phyloP scores from a whole-genome alignment of 2,888 invertebrate genomes.

The Loripinus fragilis region DNA sequence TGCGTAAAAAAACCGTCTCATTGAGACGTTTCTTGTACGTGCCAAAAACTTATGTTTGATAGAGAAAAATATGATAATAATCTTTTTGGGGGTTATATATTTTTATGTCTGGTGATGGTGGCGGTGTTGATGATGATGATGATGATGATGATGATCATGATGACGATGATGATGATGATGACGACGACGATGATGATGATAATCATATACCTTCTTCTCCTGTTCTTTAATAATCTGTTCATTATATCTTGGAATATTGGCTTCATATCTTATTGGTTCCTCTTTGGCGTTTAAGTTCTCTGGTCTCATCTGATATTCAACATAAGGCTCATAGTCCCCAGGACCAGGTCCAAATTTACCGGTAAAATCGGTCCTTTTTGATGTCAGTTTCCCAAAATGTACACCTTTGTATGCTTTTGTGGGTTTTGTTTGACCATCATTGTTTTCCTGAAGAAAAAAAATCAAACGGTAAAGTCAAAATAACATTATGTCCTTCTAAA shows the following conservation, averaged over 20 bases:
- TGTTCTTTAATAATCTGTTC: conserved; percentile 78
- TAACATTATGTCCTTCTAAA: too few species aligned
- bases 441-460: conserved; percentile 8
- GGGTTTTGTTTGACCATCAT: conserved; percentile 62
- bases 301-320: conserved; percentile 54
- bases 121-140: too few species aligned
- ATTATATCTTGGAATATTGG: conserved; percentile 81
- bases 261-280: conserved; percentile 72
- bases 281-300: conserved; percentile 73
- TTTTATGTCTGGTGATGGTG: too few species aligned
- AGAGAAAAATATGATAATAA: too few species aligned
- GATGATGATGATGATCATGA: too few species aligned
- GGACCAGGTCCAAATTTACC: conserved; percentile 81
- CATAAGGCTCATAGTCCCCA: conserved; percentile 81
- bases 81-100: too few species aligned
- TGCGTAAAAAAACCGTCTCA: too few species aligned
- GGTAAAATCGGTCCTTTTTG: conserved; percentile 75
- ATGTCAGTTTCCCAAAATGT: conserved; percentile 80
- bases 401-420: conserved; percentile 79
- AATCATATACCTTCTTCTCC: conserved; percentile 80
- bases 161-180: too few species aligned
- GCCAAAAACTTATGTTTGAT: too few species aligned
- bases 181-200: too few species aligned
- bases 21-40: too few species aligned
- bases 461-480: too few species aligned